Evolutionary conservation across 1,140 invertebrate genomes (phyloP).

Genomic region (Leptonema lineaticorne): DNA sequence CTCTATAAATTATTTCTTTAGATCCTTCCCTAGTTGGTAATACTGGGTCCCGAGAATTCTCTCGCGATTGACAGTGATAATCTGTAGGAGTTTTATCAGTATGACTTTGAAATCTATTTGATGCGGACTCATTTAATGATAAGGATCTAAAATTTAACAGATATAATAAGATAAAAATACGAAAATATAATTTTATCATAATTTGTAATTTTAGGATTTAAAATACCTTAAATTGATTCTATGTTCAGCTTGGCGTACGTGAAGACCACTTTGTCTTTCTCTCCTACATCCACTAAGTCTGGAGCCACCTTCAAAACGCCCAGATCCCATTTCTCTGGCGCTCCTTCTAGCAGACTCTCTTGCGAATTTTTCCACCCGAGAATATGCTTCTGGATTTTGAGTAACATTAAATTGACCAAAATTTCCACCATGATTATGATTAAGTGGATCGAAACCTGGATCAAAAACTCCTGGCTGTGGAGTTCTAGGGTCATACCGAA

Average conservation of each 20-base stretch:
- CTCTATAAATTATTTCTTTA: conserved; percentile 25
- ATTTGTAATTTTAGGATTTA: neutral
- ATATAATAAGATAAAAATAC: neutral
- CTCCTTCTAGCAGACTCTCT: conserved; percentile 38
- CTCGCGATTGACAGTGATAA: conserved; percentile 46
- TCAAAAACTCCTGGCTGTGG: conserved; percentile 42
- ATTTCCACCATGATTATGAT: conserved; percentile 54
- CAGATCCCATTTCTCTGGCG: conserved; percentile 34
- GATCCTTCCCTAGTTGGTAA: conserved; percentile 22
- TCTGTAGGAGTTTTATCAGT: conserved; percentile 53
- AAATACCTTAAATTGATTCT: conserved; percentile 52
- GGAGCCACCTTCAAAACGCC: conserved; percentile 23
- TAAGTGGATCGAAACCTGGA: conserved; percentile 52
- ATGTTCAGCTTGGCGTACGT: conserved; percentile 53
- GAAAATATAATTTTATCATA: neutral
- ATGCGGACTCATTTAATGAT: conserved; percentile 49
- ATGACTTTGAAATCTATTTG: conserved; percentile 37
- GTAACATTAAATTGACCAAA: conserved; percentile 42
- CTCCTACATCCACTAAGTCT: conserved; percentile 8
- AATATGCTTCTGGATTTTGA: conserved; percentile 23
- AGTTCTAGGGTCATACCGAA: conserved; percentile 36
- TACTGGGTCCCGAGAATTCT: conserved; percentile 43
- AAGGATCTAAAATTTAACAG: conserved; percentile 48
- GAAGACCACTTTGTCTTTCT: conserved; percentile 43
- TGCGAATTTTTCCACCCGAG: conserved; percentile 39